Evolutionary conservation across 2,888 invertebrate genomes (phyloP), one percentile per base, ranked within the genome.

Genomic region (Hirtodrosophila confusa): DNA sequence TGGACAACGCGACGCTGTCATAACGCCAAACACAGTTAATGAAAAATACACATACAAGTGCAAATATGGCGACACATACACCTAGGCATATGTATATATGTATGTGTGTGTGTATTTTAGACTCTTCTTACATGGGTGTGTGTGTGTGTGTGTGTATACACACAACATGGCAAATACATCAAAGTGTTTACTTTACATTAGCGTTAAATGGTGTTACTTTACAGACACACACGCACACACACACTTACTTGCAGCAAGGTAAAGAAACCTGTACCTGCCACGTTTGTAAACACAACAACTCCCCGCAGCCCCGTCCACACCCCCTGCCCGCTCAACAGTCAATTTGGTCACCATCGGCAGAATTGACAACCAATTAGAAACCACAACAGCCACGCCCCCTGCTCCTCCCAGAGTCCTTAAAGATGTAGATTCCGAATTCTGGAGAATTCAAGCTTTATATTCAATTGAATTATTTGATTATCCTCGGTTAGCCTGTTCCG

Each of bases 171-270:
- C 84, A 84, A 86, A 84, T 86, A 84, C 78, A 85, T 84, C 77
- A 77, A 80, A 80, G 70, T 89, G 86, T 89, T 89, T 88, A 76
- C 79, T 78, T 86, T 85, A 87, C 88, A 89, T 89, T 89, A 89
- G 88, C 82, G 84, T 82, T 82, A 86, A 86, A 89, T 78, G 80
- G 77, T 82, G 84, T 80, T 70, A 76, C 74, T 79, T 77, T 71
- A 68, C 71, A 74, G 62, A 69, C 75, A 63, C 63, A 50, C 63
- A 61, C 62, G 64, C 63, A 36, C 64, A 51, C 43, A 41, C 31
- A 44, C 50, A 63, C 7, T 31, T 8, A 31, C 31, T 31, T 37
- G 33, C n/a, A 36, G 33, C 2, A 17, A 33, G 31, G 51, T 55
- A 37, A 67, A 69, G 77, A 71, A 79, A 70, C 47, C 57, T 74